phyloP scores from a whole-genome alignment of 2,888 invertebrate species.

The Mellilla xanthometata region DNA sequence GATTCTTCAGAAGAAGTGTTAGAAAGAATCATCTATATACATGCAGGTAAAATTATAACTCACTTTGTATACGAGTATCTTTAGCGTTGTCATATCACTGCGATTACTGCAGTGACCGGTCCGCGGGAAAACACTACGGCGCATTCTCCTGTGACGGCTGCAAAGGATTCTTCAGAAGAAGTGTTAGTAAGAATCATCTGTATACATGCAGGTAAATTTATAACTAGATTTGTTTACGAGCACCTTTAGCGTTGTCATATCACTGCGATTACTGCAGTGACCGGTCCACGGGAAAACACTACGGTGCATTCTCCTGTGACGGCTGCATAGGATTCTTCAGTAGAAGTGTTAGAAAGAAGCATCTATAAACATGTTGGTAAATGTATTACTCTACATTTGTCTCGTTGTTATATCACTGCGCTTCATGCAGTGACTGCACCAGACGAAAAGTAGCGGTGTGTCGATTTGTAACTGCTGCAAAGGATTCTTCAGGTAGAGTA shows the following conservation, averaged over 20 bases:
- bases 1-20: slow-evolving; percentile 95
- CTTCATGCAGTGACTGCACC: slow-evolving; percentile 97
- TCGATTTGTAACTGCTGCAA: slow-evolving; percentile 99
- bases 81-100: slow-evolving; percentile 84
- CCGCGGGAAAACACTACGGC: slow-evolving; percentile 99
- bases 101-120: slow-evolving; percentile 97
- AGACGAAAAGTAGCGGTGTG: slow-evolving; percentile 98
- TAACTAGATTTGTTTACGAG: no score
- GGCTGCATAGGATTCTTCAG: slow-evolving; percentile 98
- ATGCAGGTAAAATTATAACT: slow-evolving; percentile 89
- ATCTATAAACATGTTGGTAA: slow-evolving; percentile 94
- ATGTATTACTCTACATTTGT: no score
- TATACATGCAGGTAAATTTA: slow-evolving; percentile 93
- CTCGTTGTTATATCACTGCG: slow-evolving; percentile 85
- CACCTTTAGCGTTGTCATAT: slow-evolving; percentile 64
- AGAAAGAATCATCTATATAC: slow-evolving; percentile 97
- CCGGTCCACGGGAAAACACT: slow-evolving; percentile 98
- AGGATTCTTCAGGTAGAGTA: slow-evolving; percentile 95
- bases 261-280: slow-evolving; percentile 97
- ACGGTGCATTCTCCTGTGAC: slow-evolving; percentile 97
- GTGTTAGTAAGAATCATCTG: slow-evolving; percentile 95
- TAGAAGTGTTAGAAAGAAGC: slow-evolving; percentile 95
- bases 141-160: slow-evolving; percentile 98
- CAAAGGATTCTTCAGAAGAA: slow-evolving; percentile 96
- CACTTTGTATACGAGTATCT: no score